A percentile compares a stretch with the other conserved stretches of the same genome.
Evolutionary conservation across 2,113 vertebrate species (phyloP).

Genomic region (Puma concolor): DNA sequence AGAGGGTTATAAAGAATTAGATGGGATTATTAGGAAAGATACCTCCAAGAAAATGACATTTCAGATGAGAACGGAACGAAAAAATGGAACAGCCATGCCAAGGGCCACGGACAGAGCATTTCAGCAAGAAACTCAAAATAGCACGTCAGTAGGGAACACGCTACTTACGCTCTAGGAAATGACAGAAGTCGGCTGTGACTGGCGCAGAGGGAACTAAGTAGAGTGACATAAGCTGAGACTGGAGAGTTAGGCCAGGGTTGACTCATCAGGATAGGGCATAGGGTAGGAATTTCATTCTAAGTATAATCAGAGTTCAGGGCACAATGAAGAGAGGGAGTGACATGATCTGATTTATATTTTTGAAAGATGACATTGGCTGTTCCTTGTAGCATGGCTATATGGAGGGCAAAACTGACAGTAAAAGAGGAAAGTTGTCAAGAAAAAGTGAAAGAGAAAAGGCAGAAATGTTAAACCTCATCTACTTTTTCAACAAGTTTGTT

Average conservation of each 20-base stretch:
- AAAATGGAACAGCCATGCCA: neutral
- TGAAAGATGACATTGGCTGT: neutral
- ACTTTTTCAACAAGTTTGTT: neutral
- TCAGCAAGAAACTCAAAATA: neutral
- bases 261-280: neutral
- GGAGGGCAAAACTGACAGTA: neutral
- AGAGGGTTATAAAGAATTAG: neutral
- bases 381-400: neutral
- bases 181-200: neutral
- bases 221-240: neutral
- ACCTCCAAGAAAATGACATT: neutral
- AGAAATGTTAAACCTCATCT: neutral
- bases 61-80: neutral
- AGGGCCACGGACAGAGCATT: neutral
- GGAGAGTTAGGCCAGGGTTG: neutral
- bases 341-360: neutral
- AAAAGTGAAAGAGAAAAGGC: neutral
- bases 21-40: neutral
- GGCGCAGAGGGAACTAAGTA: neutral
- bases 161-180: neutral
- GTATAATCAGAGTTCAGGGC: neutral
- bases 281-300: neutral
- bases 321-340: neutral
- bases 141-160: neutral
- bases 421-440: neutral